Conservation (phyloP, 1,140 invertebrate species). For the Hypothenemus hampei region DNA sequence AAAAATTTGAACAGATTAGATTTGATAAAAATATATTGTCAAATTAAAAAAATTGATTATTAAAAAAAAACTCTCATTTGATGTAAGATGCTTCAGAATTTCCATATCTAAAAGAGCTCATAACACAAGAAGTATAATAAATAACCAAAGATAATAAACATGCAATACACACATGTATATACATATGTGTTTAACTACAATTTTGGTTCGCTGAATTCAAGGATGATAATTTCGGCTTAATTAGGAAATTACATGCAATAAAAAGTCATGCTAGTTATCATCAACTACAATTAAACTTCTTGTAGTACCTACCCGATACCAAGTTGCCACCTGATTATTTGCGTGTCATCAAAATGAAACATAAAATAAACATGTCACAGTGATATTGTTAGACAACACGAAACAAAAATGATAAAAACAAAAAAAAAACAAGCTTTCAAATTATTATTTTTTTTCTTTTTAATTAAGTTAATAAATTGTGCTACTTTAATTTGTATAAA, state of each 20-base stretch:
- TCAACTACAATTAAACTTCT: too few relatives aligned
- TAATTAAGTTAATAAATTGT: not conserved
- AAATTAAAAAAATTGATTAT: too few relatives aligned
- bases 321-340: slow-evolving; percentile 72
- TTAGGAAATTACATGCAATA: not conserved
- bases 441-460: not conserved
- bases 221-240: too few relatives aligned
- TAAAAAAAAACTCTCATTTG: too few relatives aligned
- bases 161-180: not conserved
- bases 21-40: too few relatives aligned
- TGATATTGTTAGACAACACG: too few relatives aligned
- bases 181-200: not conserved
- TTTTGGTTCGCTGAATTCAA: too few relatives aligned
- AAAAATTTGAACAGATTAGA: too few relatives aligned
- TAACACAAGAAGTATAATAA: not conserved
- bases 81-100: too few relatives aligned
- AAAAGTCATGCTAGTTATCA: too few relatives aligned
- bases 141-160: not conserved
- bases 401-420: too few relatives aligned
- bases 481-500: not conserved
- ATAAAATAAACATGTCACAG: too few relatives aligned
- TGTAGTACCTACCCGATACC: slow-evolving; percentile 70
- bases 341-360: slow-evolving; percentile 33
- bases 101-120: not conserved
- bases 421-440: slow-evolving; percentile 28